Conservation (phyloP, 2,888 invertebrate species). For the Drosophila sordidula region DNA sequence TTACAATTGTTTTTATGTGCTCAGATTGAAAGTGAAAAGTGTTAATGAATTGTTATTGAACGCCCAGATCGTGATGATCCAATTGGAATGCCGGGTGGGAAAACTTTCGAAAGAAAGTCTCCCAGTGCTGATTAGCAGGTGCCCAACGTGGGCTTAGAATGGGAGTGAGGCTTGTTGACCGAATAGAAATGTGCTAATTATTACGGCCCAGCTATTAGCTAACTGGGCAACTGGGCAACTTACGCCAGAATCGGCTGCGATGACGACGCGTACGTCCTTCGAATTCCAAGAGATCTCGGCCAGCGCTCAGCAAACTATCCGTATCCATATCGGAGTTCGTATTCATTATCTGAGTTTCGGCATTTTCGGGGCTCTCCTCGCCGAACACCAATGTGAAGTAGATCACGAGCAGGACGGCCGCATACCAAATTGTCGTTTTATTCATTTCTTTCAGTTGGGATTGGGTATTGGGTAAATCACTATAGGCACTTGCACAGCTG, state of each 20-base stretch:
- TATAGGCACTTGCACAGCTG: constrained; percentile 49
- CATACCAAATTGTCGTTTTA: constrained; percentile 73
- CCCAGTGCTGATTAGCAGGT: constrained; percentile 48
- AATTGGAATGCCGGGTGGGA: constrained; percentile 52
- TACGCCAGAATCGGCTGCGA: constrained; percentile 70
- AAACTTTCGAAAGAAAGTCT: constrained; percentile 71
- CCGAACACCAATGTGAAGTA: constrained; percentile 79
- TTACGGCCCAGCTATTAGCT: constrained; percentile 28
- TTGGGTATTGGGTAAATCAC: constrained; percentile 23
- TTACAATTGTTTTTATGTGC: constrained; percentile 29
- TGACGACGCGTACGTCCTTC: constrained; percentile 75
- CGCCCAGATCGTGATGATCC: constrained; percentile 67
- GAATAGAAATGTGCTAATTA: constrained; percentile 43
- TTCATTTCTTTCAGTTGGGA: constrained; percentile 61
- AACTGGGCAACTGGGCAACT: constrained; percentile 21
- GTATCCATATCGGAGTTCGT: constrained; percentile 38
- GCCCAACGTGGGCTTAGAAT: constrained; percentile 35
- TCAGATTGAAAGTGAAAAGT: constrained; percentile 82
- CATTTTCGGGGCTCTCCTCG: constrained; percentile 50
- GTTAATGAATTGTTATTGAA: constrained; percentile 69
- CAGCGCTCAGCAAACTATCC: constrained; percentile 46
- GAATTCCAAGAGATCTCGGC: constrained; percentile 67
- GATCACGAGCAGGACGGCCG: constrained; percentile 65
- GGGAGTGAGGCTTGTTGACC: constrained; percentile 19
- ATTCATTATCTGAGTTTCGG: constrained; percentile 39